Percentiles rank a stretch among this genome's conserved stretches.
Conservation (phyloP, 1,140 invertebrate species). For the Drosophila lowei region DNA sequence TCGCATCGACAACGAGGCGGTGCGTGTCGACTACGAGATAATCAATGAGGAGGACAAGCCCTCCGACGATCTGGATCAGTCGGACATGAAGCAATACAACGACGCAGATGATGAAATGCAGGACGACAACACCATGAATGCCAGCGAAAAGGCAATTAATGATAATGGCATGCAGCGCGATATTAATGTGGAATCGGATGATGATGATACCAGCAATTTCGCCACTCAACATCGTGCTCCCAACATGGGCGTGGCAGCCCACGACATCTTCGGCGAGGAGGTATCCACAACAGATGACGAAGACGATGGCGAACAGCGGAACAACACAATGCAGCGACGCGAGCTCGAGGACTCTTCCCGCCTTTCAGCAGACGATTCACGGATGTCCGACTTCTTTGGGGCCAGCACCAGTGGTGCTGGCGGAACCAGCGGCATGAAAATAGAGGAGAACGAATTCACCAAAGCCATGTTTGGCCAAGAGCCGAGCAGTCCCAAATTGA, state of each 20-base stretch:
- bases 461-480: conserved; percentile 71
- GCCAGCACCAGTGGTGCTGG: conserved; percentile 29
- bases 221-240: conserved; percentile 61
- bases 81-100: conserved; percentile 84
- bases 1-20: conserved; percentile 95
- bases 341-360: conserved; percentile 91
- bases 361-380: conserved; percentile 89
- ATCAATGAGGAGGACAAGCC: conserved; percentile 92
- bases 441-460: conserved; percentile 72
- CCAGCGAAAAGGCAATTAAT: conserved; percentile 58
- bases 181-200: conserved; percentile 82
- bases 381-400: conserved; percentile 88
- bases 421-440: conserved; percentile 36
- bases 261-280: conserved; percentile 94
- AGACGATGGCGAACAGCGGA: conserved; percentile 84
- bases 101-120: conserved; percentile 84
- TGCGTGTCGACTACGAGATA: conserved; percentile 95
- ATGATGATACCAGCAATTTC: conserved; percentile 76
- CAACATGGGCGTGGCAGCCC: conserved; percentile 85
- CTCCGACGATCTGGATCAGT: conserved; percentile 83
- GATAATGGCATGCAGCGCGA: conserved; percentile 58
- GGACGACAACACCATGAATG: conserved; percentile 64
- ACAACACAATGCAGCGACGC: conserved; percentile 84
- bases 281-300: conserved; percentile 93
- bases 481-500: conserved; percentile 57